Conservation (phyloP, 1,140 invertebrate genomes). For the Mamestra configurata region DNA sequence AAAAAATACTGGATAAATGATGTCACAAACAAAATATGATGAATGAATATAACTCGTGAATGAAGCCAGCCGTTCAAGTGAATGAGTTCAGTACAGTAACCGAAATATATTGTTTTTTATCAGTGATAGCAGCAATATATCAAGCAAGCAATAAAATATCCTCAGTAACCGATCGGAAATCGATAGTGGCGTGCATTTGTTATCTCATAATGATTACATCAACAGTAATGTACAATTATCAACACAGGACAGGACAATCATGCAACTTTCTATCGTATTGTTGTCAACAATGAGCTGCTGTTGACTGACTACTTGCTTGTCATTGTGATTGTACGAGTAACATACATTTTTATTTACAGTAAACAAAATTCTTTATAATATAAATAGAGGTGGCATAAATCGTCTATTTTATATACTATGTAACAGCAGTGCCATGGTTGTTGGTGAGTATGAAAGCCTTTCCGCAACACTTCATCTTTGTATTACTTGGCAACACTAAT, state of each 20-base stretch:
- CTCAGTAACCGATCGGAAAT: constrained; percentile 9
- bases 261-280: constrained; percentile 11
- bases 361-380: not conserved
- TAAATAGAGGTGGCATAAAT: not conserved
- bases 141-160: not conserved
- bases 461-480: not conserved
- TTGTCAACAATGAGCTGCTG: not conserved
- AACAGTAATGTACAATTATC: constrained; percentile 3
- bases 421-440: not conserved
- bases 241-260: not conserved
- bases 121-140: not conserved
- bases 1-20: not conserved
- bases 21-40: not conserved
- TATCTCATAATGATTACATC: constrained; percentile 15
- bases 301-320: not conserved
- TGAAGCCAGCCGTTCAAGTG: not conserved
- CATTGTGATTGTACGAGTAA: not conserved
- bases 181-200: constrained; percentile 16
- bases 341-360: not conserved
- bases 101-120: constrained; percentile 4
- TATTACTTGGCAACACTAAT: no score
- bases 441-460: not conserved
- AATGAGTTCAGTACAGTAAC: not conserved
- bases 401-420: not conserved
- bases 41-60: not conserved